Evolutionary conservation across 2,888 invertebrate species (phyloP).

Genomic region (Trissoscelio sp.): DNA sequence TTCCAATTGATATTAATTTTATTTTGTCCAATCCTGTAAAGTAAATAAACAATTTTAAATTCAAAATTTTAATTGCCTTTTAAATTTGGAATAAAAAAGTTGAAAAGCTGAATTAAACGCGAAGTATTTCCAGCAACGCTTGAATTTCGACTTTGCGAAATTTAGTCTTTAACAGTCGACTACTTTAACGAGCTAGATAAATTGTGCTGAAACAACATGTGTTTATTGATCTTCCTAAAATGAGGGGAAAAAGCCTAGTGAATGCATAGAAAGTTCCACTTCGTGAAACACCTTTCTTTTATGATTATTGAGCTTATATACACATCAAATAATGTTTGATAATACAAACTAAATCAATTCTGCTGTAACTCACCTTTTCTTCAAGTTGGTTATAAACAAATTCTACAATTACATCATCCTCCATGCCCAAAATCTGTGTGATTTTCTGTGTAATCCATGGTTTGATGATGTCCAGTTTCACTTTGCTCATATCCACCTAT

Average conservation of each 20-base stretch:
- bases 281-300: conserved; percentile 42
- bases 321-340: conserved; percentile 18
- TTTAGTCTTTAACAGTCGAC: conserved; percentile 43
- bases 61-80: background rate
- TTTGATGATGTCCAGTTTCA: conserved; percentile 98
- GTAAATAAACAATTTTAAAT: conserved; percentile 43
- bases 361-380: conserved; percentile 89
- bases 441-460: conserved; percentile 99
- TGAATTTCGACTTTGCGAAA: conserved; percentile 55
- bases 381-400: conserved; percentile 99
- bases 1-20: background rate
- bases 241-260: conserved; percentile 84
- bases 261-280: conserved; percentile 76
- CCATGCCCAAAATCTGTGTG: conserved; percentile 97
- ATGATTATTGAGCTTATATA: conserved; percentile 53
- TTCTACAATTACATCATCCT: conserved; percentile 99
- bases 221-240: conserved; percentile 80
- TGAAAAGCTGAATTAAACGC: background rate
- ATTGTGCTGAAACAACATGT: conserved; percentile 81
- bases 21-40: conserved; percentile 51
- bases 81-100: conserved; percentile 1
- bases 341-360: conserved; percentile 6
- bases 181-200: conserved; percentile 57
- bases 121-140: conserved; percentile 32
- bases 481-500: conserved; percentile 98